A percentile compares a stretch with the other conserved stretches of the same genome.
Evolutionary conservation across 2,113 vertebrate species (phyloP).

Genomic region (Cavia porcellus): DNA sequence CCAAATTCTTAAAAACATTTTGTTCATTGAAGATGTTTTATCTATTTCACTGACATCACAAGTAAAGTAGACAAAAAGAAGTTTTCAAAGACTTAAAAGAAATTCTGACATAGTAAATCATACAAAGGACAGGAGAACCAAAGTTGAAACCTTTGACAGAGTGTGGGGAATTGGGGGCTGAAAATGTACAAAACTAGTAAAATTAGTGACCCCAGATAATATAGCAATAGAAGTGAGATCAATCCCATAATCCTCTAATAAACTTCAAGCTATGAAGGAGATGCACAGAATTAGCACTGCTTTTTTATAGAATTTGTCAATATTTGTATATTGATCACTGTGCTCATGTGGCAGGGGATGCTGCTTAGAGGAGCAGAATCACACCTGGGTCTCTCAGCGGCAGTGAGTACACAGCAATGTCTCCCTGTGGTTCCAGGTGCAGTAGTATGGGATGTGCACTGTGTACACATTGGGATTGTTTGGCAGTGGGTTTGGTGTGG

Average conservation of each 20-base stretch:
- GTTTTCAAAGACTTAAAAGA: neutral
- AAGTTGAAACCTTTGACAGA: neutral
- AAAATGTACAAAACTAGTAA: neutral
- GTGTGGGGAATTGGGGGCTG: neutral
- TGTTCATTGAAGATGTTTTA: neutral
- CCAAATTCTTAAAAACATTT: no score
- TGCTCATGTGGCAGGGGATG: neutral
- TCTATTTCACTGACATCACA: neutral
- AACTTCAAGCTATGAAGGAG: neutral
- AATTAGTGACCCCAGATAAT: neutral
- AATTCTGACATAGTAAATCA: neutral
- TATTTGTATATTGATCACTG: neutral
- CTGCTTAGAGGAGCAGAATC: neutral
- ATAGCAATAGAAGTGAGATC: neutral
- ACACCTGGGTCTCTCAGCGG: neutral
- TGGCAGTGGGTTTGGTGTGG: neutral
- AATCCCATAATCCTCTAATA: neutral
- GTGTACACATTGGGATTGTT: neutral
- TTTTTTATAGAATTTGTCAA: neutral
- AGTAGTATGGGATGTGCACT: neutral
- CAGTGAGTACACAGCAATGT: neutral
- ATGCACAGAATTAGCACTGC: neutral
- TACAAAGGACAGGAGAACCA: neutral
- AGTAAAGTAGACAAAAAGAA: neutral
- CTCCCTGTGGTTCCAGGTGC: neutral